Evolutionary conservation across 37 sponge, comb jelly and placozoan genomes (phyloP).

Genomic region (Aplysina aerophoba): DNA sequence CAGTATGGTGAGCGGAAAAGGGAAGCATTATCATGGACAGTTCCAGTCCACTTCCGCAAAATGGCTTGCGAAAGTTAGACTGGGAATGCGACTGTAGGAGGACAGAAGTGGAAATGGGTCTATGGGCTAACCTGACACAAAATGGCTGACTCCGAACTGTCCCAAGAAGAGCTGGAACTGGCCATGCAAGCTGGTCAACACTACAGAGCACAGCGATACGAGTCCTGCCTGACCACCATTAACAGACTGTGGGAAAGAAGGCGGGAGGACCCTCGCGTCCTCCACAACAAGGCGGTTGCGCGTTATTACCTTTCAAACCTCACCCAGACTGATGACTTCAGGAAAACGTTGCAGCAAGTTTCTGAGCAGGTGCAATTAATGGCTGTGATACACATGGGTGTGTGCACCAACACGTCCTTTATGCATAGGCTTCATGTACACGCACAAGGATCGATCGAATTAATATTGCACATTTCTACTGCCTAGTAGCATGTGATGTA

Average conservation of each 20-base stretch:
- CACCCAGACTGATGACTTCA: constrained; percentile 88
- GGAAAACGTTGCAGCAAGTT: constrained; percentile 63
- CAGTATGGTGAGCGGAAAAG: too few relatives aligned
- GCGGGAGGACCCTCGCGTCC: constrained; percentile 68
- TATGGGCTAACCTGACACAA: too few relatives aligned
- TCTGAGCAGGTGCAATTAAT: constrained; percentile 54
- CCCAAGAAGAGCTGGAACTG: constrained; percentile 16
- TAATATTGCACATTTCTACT: constrained; percentile 3
- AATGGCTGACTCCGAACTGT: constrained; percentile 9
- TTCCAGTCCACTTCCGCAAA: too few relatives aligned
- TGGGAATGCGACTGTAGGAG: not conserved
- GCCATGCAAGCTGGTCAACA: not conserved
- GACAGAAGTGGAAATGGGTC: not conserved
- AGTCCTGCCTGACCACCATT: constrained; percentile 78
- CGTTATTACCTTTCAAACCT: constrained; percentile 82
- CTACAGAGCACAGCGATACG: constrained; percentile 51
- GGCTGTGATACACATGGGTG: too few relatives aligned
- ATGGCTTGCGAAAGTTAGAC: too few relatives aligned
- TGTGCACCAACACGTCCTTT: too few relatives aligned
- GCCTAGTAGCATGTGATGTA: not conserved
- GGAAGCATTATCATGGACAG: too few relatives aligned
- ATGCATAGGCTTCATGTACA: too few relatives aligned
- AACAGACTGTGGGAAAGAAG: constrained; percentile 77
- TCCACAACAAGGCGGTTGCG: constrained; percentile 87
- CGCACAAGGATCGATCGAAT: too few relatives aligned